Evolutionary conservation across 2,888 invertebrate genomes (phyloP).

Genomic region (Endotricha flammealis): DNA sequence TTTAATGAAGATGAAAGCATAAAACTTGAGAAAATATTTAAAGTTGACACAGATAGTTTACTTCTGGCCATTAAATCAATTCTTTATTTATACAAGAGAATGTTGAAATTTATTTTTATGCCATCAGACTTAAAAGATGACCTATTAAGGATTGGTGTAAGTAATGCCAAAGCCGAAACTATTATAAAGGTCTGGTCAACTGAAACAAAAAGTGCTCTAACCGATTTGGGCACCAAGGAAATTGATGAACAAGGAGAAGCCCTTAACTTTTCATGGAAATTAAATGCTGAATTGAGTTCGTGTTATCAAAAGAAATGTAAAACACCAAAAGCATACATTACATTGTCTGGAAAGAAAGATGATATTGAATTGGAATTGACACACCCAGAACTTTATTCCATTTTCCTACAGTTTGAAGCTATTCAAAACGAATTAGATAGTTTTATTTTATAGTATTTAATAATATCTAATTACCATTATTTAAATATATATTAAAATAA

Average conservation of each 20-base stretch:
- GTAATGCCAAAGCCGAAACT: conserved; percentile 48
- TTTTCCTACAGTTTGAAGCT: conserved; percentile 63
- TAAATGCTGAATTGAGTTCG: conserved; percentile 67
- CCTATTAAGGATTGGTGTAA: conserved; percentile 46
- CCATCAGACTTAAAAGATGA: conserved; percentile 56
- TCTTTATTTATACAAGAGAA: conserved; percentile 53
- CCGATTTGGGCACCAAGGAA: conserved; percentile 41
- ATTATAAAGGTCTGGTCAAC: conserved; percentile 62
- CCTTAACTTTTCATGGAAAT: conserved; percentile 52
- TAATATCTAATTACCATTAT: too few species aligned
- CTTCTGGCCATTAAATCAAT: conserved; percentile 53
- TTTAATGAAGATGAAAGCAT: conserved; percentile 56
- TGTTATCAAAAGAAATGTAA: conserved; percentile 58
- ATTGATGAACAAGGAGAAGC: conserved; percentile 32
- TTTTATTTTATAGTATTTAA: conserved; percentile 32
- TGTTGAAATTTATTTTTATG: conserved; percentile 64
- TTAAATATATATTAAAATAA: too few species aligned
- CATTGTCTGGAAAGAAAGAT: conserved; percentile 31
- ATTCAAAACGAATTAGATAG: conserved; percentile 68
- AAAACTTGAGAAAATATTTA: conserved; percentile 60
- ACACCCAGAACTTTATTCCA: conserved; percentile 58
- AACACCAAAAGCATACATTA: conserved; percentile 57
- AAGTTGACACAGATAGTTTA: conserved; percentile 46
- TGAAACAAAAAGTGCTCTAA: conserved; percentile 52
- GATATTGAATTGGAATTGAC: conserved; percentile 56